Conservation (phyloP, 2,888 invertebrate species). For the Dorcus parallelipipedus region DNA sequence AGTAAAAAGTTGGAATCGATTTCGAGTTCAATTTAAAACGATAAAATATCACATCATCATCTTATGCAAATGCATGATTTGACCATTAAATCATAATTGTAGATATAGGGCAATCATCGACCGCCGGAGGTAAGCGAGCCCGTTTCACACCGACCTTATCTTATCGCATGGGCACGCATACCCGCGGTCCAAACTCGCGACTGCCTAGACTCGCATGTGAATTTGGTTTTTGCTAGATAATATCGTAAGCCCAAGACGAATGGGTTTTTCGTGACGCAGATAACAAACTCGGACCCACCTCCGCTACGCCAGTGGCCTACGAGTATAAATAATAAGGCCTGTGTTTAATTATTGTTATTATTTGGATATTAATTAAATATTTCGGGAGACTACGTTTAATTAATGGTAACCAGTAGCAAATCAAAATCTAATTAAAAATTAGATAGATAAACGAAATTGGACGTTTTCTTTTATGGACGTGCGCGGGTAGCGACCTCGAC, state of each 20-base stretch:
- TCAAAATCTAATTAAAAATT: conserved; percentile 33
- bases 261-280: conserved; percentile 32
- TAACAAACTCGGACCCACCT: conserved; percentile 22
- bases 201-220: conserved; percentile 21
- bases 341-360: conserved; percentile 14
- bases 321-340: conserved; percentile 42
- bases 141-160: conserved; percentile 12
- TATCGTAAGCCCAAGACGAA: conserved; percentile 31
- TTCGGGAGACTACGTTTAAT: conserved; percentile 43
- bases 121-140: conserved; percentile 13
- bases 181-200: not conserved
- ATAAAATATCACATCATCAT: conserved; percentile 17
- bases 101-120: conserved; percentile 28
- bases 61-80: conserved; percentile 31
- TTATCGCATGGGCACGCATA: not conserved
- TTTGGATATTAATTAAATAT: not conserved
- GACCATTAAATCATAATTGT: conserved; percentile 33
- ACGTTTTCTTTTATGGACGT: too few species aligned
- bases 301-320: not conserved
- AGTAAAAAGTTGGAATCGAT: too few species aligned
- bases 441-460: not conserved
- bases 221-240: conserved; percentile 31
- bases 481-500: too few species aligned
- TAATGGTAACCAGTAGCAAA: conserved; percentile 36
- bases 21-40: too few species aligned